Percentiles rank a stretch among this genome's conserved stretches.
Conservation (phyloP, 2,113 vertebrate genomes). For the Chaetops frenatus region DNA sequence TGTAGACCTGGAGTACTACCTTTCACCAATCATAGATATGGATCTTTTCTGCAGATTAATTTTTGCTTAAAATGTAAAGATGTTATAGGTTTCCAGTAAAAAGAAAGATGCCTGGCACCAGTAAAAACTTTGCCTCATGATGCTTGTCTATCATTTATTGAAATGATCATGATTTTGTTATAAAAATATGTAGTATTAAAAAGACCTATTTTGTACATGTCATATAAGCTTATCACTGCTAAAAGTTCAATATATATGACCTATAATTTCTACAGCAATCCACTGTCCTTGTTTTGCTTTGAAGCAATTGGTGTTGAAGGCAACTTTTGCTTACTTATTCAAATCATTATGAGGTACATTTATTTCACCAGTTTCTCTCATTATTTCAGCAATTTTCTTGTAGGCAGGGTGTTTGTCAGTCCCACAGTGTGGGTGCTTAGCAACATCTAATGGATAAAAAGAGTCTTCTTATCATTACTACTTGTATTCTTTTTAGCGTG, state of each 20-base stretch:
- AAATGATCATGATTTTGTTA: not conserved
- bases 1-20: not conserved
- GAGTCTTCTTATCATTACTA: not conserved
- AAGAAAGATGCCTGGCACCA: not conserved
- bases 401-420: not conserved
- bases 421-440: not conserved
- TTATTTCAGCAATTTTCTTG: not conserved
- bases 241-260: not conserved
- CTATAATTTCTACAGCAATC: not conserved
- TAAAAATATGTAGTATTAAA: not conserved
- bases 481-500: not conserved
- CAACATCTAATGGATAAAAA: not conserved
- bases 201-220: not conserved
- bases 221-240: not conserved
- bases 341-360: not conserved
- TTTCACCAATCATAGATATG: not conserved
- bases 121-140: not conserved
- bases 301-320: not conserved
- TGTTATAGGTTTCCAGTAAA: not conserved
- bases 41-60: not conserved
- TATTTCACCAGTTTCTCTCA: not conserved
- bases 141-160: not conserved
- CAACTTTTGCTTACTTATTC: not conserved
- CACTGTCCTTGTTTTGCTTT: not conserved
- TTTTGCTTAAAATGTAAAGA: not conserved